Evolutionary conservation across 1,140 invertebrate species (phyloP), one percentile per base, ranked within the genome.

Genomic region (Drosophila rhopaloa): DNA sequence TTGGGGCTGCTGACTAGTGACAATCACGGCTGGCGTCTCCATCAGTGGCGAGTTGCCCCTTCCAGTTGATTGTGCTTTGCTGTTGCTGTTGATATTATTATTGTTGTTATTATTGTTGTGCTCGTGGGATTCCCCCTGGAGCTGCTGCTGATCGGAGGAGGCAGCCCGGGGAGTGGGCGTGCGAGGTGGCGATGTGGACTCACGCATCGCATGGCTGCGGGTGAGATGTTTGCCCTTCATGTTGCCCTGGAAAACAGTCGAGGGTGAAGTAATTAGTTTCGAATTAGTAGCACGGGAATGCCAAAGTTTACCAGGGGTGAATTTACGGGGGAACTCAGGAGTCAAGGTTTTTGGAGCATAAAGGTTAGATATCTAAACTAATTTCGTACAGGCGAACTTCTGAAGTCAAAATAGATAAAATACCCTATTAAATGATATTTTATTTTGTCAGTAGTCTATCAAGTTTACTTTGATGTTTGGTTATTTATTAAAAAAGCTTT

Each of bases 181-280:
- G 74, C 96, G 95, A 40, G 96, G 97, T 13, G 97, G 97, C 27
- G 97, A 97, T 56, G 96, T 95, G 68, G 97, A 96, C 93, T 98
- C 97, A 86, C 96, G 94, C 93, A 98, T 96, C 66, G 97, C 97
- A 94, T 97, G 96, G 83, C 97, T 97, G 86, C 97, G 95, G 27
- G 97, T 96, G 76, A 98, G 93, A 90, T 97, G 94, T 93, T 97
- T 97, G 59, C 96, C 94, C 94, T 97, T 97, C 91, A 94, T 95
- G 89, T 95, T 96, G 76, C 93, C 88, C 94, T 95, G 72, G 37
- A 56, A 51, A 24, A 47, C 14, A 37, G 32, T 48, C 10, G 10
- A 41, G 47, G 60, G 61, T 75, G 47, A 29, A 60, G 84, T 81
- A 83, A 88, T 88, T 88, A 88, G 73, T 84, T 88, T 84, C 77